These are phyloP conservation scores for Sardina pilchardus DNA, from an alignment of 2,113 vertebrate genomes.

Conservation along the genomic window DNA sequence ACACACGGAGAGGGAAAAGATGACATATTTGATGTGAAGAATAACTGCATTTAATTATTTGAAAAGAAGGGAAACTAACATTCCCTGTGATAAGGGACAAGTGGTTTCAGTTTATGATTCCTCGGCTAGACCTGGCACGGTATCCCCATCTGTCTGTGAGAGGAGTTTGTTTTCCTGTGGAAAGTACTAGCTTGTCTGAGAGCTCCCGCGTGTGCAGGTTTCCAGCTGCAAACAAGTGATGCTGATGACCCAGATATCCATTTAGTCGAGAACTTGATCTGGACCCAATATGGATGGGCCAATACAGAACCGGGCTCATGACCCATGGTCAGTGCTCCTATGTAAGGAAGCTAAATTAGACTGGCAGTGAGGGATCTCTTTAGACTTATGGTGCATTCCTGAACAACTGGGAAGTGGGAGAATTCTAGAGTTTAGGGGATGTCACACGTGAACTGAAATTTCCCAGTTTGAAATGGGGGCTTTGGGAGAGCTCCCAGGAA, in stretches of 20 bases:
- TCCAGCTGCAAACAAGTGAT: background rate
- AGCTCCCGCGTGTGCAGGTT: background rate
- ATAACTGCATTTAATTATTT: background rate
- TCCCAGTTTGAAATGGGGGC: too few relatives aligned
- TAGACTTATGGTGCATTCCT: background rate
- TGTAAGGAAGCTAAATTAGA: background rate
- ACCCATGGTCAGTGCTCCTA: background rate
- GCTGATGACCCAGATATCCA: background rate
- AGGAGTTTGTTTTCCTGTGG: background rate
- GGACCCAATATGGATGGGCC: background rate
- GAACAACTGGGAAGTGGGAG: too few relatives aligned
- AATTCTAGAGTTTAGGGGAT: too few relatives aligned
- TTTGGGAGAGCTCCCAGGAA: too few relatives aligned
- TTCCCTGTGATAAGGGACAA: background rate
- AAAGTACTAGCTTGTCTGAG: background rate
- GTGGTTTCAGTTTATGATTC: background rate
- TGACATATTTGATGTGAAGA: background rate
- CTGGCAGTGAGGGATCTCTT: background rate
- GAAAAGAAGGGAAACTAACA: background rate
- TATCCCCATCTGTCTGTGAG: background rate
- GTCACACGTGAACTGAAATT: too few relatives aligned
- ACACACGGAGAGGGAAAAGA: background rate
- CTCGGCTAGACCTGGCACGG: background rate
- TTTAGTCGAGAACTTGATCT: background rate
- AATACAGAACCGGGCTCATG: background rate